A percentile compares a stretch with the other conserved stretches of the same genome.
Conservation (phyloP, 1,140 invertebrate species). For the Pogonomyrmex californicus region DNA sequence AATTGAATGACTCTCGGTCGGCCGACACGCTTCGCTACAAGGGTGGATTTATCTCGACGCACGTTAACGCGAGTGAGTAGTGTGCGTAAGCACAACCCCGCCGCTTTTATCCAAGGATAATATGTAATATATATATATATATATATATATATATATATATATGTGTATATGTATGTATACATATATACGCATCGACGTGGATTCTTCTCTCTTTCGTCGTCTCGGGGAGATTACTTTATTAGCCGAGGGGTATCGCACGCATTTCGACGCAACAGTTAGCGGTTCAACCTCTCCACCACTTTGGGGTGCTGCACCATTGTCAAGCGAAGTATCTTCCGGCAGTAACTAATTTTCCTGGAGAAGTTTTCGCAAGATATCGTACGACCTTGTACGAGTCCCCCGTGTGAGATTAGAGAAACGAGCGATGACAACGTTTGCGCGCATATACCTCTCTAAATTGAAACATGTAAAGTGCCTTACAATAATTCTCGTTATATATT, state of each 20-base stretch:
- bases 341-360: constrained; percentile 62
- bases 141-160: neutral
- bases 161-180: neutral
- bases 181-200: neutral
- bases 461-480: neutral
- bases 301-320: neutral
- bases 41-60: constrained; percentile 79
- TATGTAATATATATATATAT: neutral
- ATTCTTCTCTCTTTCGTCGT: constrained; percentile 16
- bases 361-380: constrained; percentile 41
- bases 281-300: constrained; percentile 58
- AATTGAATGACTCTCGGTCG: constrained; percentile 78
- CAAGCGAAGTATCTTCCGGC: constrained; percentile 22
- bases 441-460: constrained; percentile 10
- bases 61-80: constrained; percentile 77
- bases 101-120: constrained; percentile 54
- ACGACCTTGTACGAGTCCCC: constrained; percentile 31
- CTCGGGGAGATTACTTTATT: constrained; percentile 79
- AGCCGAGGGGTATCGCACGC: constrained; percentile 68
- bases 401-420: constrained; percentile 31
- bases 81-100: constrained; percentile 74
- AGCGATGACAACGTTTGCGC: constrained; percentile 32
- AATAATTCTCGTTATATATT: constrained; percentile 8
- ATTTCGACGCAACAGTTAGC: constrained; percentile 85
- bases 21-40: constrained; percentile 72